A percentile compares a stretch with the other conserved stretches of the same genome.
These are phyloP conservation scores for Cossypha heuglini DNA, from an alignment of 2,797 vertebrate genomes.

Conservation along the genomic window DNA sequence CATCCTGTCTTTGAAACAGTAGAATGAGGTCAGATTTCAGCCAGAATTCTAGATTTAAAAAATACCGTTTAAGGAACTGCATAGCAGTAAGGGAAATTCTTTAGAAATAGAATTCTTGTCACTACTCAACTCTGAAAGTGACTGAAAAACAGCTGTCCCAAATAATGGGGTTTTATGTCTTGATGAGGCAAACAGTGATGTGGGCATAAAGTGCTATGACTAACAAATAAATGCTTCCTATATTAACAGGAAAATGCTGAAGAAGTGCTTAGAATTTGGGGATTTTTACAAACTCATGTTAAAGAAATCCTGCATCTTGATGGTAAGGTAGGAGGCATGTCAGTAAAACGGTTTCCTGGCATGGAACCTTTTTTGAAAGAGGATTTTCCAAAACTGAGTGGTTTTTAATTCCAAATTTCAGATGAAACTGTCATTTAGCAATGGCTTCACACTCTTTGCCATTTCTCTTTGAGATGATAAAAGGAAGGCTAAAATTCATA, in stretches of 20 bases:
- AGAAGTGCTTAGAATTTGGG: neutral
- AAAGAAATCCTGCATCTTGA: slow-evolving; percentile 4
- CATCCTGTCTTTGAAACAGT: neutral
- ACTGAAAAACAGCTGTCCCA: neutral
- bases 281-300: slow-evolving; percentile 13
- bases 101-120: neutral
- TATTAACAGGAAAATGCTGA: neutral
- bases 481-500: neutral
- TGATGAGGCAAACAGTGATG: neutral
- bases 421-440: neutral
- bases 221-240: slow-evolving; percentile 35
- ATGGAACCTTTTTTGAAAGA: neutral
- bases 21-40: neutral
- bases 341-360: neutral
- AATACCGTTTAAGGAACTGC: neutral
- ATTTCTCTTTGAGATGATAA: neutral
- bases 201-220: neutral
- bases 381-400: neutral
- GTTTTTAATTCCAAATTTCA: neutral
- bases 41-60: neutral
- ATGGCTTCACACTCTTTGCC: neutral
- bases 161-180: neutral
- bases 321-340: neutral
- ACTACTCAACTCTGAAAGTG: neutral
- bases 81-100: neutral